A percentile compares a stretch with the other conserved stretches of the same genome.
Conservation (phyloP, 2,797 vertebrate genomes). For the Lacerta viridis region DNA sequence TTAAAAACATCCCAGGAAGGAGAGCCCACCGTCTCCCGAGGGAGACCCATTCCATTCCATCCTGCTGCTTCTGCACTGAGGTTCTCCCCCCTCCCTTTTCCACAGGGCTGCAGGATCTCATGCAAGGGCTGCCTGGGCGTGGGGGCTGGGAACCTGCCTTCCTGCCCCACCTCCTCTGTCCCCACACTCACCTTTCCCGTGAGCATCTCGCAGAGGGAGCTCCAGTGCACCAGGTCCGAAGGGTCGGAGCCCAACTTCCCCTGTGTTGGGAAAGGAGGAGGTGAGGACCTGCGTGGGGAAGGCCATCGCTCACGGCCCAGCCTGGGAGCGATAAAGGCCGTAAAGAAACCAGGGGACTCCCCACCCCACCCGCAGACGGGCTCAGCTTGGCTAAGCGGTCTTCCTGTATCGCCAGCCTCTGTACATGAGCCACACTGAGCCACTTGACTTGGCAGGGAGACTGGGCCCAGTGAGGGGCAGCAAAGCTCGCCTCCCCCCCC, state of each 20-base stretch:
- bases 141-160: not conserved
- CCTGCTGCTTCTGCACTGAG: not conserved
- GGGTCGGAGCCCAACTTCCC: conserved; percentile 5
- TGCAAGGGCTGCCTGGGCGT: not conserved
- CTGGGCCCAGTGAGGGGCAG: no score
- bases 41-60: no score
- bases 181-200: not conserved
- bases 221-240: conserved; percentile 42
- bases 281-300: not conserved
- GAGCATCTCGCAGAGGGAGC: conserved; percentile 36
- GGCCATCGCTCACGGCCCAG: not conserved
- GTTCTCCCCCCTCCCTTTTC: not conserved
- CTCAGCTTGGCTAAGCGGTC: not conserved
- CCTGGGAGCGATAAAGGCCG: not conserved
- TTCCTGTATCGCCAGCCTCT: not conserved
- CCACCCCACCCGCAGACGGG: not conserved
- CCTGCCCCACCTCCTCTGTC: not conserved
- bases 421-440: not conserved
- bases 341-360: not conserved
- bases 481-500: no score
- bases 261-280: conserved; percentile 7
- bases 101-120: not conserved
- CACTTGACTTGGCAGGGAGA: not conserved
- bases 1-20: no score
- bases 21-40: no score